Conservation (phyloP, 2,113 vertebrate species). For the Syngnathoides biaculeatus region DNA sequence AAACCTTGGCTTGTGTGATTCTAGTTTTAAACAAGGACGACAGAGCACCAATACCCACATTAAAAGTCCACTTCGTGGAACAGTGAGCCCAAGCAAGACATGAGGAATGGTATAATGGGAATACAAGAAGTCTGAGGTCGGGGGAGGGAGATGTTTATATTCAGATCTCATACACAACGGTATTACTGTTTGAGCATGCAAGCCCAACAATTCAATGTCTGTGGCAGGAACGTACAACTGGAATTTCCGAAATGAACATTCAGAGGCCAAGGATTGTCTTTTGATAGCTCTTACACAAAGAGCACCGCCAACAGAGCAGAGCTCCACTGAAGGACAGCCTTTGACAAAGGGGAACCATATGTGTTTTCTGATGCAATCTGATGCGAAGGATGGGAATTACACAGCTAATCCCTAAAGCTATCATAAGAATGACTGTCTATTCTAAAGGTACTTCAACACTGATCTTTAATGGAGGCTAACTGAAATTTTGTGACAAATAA, state of each 20-base stretch:
- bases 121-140: slow-evolving; percentile 7
- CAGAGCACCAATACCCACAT: not conserved
- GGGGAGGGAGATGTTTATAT: not conserved
- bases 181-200: slow-evolving; percentile 22
- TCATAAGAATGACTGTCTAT: not conserved
- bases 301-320: not conserved
- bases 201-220: slow-evolving; percentile 30
- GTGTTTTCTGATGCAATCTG: not conserved
- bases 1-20: not conserved
- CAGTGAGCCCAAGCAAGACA: not conserved
- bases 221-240: not conserved
- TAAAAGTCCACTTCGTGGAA: not conserved
- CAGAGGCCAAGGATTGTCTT: slow-evolving; percentile 1
- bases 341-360: slow-evolving; percentile 10
- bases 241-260: not conserved
- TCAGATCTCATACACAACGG: slow-evolving; percentile 22
- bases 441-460: not conserved
- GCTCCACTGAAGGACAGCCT: slow-evolving; percentile 23
- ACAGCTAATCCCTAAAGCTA: slow-evolving; percentile 6
- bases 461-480: not conserved
- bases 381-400: slow-evolving; percentile 20
- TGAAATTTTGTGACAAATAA: not conserved
- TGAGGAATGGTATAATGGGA: not conserved
- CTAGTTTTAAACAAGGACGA: not conserved
- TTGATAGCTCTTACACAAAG: slow-evolving; percentile 11